Evolutionary conservation across 2,113 vertebrate species (phyloP), one percentile per base, ranked within the genome.

Genomic region (Lepidothrix coronata): DNA sequence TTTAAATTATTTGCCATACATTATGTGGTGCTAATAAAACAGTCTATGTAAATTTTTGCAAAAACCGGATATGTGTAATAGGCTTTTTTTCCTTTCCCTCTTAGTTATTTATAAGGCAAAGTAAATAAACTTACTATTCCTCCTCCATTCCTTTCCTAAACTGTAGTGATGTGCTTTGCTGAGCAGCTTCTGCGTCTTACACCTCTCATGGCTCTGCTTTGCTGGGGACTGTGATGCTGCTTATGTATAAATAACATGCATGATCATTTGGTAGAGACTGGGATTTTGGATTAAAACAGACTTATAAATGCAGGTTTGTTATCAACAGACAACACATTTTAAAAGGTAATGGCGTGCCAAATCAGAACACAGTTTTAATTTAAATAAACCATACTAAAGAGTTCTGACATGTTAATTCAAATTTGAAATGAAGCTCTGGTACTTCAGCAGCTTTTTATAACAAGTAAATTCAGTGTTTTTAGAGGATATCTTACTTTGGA

Each of bases 261-360:
- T 88, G 77, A 97, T 89, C 49, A 73, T 76, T 89, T 85, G 44
- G 48, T 31, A 85, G 25, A 67, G 46, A 41, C 87, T 82, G 58
- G 65, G 17, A 51, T 75, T 80, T 72, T 63, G 80, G 41, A 72
- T 92, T 57, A 75, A 89, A 82, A 58, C 19, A 67, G 30, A 33
- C 5, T 72, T 89, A 46, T 2, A 70, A 89, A 89, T 82, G 44
- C 84, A 82, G 54, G 18, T 68, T 92, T 82, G 72, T 95, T 95
- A 96, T 96, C 94, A 95, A 92, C 46, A 62, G 62, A 55, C 77
- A 96, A 19, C 94, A 96, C 89, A 76, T 84, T 94, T 91, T 68
- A 55, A 88, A 95, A 72, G 71, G 81, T 91, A 94, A 49, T 46
- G 81, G 31, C 79, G 66, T 96, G 89, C 84, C 89, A 91, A 95